Evolutionary conservation across 2,888 invertebrate genomes (phyloP).

Genomic region (Anoncus sp.): DNA sequence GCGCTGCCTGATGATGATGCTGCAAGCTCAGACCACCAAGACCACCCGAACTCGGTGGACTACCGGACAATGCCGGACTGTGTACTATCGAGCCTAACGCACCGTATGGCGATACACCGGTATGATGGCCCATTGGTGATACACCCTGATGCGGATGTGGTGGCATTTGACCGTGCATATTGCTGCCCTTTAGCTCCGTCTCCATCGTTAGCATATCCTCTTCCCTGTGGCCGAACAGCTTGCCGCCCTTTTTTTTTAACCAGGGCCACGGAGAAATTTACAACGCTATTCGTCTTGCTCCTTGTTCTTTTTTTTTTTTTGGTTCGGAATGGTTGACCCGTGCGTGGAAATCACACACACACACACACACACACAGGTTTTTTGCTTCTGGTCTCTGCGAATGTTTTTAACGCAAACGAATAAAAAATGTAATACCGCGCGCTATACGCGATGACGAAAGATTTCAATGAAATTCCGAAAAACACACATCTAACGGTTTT

Average conservation of each 20-base stretch:
- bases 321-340: background rate
- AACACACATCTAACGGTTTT: background rate
- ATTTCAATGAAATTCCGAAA: background rate
- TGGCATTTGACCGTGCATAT: constrained; percentile 93
- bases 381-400: too few species aligned
- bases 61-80: constrained; percentile 80
- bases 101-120: constrained; percentile 86
- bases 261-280: constrained; percentile 20
- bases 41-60: constrained; percentile 78
- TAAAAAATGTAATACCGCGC: too few species aligned
- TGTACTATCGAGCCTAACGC: constrained; percentile 87
- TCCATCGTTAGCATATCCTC: constrained; percentile 96
- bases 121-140: constrained; percentile 87
- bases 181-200: constrained; percentile 95
- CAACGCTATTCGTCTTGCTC: background rate
- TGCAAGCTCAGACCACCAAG: constrained; percentile 71
- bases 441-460: background rate
- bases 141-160: constrained; percentile 90
- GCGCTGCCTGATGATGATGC: constrained; percentile 80
- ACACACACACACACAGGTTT: constrained; percentile 1
- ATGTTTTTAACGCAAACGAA: background rate
- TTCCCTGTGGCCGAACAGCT: constrained; percentile 93
- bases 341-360: too few species aligned
- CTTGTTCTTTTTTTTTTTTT: background rate
- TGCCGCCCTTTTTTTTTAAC: constrained; percentile 84